phyloP scores from a whole-genome alignment of 2,113 vertebrate genomes.

The Cercopithecus mona region DNA sequence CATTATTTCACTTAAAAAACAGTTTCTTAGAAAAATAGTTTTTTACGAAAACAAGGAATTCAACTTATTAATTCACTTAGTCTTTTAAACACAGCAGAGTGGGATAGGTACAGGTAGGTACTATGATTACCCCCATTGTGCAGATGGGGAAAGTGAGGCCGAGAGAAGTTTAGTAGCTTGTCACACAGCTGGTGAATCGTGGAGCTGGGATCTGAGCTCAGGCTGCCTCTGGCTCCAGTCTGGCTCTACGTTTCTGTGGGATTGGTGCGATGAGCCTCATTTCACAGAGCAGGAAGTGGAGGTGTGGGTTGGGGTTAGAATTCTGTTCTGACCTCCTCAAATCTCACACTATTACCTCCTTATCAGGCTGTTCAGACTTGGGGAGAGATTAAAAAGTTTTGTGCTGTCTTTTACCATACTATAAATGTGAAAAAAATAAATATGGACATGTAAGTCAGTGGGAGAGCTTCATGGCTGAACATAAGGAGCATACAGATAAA shows the following conservation, averaged over 20 bases:
- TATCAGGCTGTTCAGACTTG: not conserved
- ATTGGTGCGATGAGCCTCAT: not conserved
- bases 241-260: not conserved
- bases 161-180: not conserved
- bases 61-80: not conserved
- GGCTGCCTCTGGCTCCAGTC: not conserved
- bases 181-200: not conserved
- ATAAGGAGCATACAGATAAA: not conserved
- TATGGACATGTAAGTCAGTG: not conserved
- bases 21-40: not conserved
- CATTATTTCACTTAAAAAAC: not conserved
- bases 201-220: not conserved
- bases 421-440: not conserved
- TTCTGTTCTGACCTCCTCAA: not conserved
- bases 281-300: not conserved
- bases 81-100: not conserved
- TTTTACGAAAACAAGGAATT: not conserved
- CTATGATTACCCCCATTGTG: not conserved
- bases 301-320: not conserved
- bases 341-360: not conserved
- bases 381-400: not conserved
- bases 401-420: not conserved
- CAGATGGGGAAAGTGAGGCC: not conserved
- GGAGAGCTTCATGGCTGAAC: constrained; percentile 34
- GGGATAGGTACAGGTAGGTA: not conserved